Conservation (phyloP, 2,888 invertebrate species). For the Salpingus planirostris region DNA sequence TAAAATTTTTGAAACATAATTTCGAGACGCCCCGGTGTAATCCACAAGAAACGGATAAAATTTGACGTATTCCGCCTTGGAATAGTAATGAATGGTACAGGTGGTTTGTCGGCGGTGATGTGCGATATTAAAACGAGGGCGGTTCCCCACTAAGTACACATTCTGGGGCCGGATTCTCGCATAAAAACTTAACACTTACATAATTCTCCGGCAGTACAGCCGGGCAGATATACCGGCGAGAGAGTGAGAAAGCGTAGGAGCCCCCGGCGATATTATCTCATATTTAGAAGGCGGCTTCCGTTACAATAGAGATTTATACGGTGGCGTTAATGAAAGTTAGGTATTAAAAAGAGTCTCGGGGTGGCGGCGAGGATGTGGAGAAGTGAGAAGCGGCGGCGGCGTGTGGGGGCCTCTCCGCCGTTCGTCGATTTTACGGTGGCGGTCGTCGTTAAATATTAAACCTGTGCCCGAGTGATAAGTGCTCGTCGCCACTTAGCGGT, state of each 20-base stretch:
- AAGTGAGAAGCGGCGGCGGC: constrained; percentile 4
- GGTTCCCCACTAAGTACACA: too few relatives aligned
- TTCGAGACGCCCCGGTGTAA: too few relatives aligned
- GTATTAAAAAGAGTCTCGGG: constrained; percentile 38
- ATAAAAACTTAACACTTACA: constrained; percentile 35
- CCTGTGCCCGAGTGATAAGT: constrained; percentile 39
- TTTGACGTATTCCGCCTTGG: too few relatives aligned
- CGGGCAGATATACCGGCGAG: too few relatives aligned
- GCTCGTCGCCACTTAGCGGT: constrained; percentile 35
- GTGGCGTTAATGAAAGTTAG: constrained; percentile 40
- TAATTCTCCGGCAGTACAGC: constrained; percentile 32
- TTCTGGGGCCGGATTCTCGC: too few relatives aligned
- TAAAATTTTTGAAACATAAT: too few relatives aligned
- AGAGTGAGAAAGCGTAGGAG: too few relatives aligned
- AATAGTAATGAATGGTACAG: too few relatives aligned
- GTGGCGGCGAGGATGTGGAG: not conserved
- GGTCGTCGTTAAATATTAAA: constrained; percentile 38
- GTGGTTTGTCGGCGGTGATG: too few relatives aligned
- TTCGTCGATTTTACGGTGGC: constrained; percentile 28
- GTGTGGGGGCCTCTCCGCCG: constrained; percentile 24
- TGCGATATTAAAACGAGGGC: too few relatives aligned
- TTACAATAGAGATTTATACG: constrained; percentile 41
- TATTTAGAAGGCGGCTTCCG: constrained; percentile 35
- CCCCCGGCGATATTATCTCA: constrained; percentile 34
- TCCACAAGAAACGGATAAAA: too few relatives aligned